Conservation (phyloP, 2,888 invertebrate species). For the Thelaira solivaga region DNA sequence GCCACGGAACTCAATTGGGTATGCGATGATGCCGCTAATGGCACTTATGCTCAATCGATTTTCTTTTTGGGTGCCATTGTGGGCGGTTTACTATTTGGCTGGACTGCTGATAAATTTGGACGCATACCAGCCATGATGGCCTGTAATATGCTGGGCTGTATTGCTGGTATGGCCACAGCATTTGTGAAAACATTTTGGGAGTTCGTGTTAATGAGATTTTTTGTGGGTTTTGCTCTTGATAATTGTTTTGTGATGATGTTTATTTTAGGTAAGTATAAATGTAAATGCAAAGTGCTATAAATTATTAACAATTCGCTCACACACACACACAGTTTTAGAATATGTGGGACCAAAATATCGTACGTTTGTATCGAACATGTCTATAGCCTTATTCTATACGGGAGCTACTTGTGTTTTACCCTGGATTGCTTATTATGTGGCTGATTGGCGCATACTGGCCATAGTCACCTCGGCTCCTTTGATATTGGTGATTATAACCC, state of each 20-base stretch:
- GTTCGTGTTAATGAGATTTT: conserved; percentile 86
- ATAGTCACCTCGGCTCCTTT: conserved; percentile 85
- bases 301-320: too few relatives aligned
- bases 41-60: conserved; percentile 86
- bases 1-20: conserved; percentile 92
- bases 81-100: conserved; percentile 89
- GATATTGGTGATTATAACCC: conserved; percentile 82
- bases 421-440: conserved; percentile 87
- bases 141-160: conserved; percentile 85
- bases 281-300: too few relatives aligned
- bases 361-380: conserved; percentile 93
- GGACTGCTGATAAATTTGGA: conserved; percentile 89
- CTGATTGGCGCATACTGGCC: conserved; percentile 86
- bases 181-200: conserved; percentile 83
- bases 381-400: conserved; percentile 91
- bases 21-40: conserved; percentile 85
- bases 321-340: conserved; percentile 90
- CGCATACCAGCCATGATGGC: conserved; percentile 87
- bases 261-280: conserved; percentile 90
- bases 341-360: conserved; percentile 93
- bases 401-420: conserved; percentile 86
- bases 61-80: conserved; percentile 92
- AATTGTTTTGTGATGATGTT: conserved; percentile 95
- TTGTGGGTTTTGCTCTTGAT: conserved; percentile 91
- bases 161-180: conserved; percentile 83